Conservation (phyloP, 2,113 vertebrate species). For the Ia io region DNA sequence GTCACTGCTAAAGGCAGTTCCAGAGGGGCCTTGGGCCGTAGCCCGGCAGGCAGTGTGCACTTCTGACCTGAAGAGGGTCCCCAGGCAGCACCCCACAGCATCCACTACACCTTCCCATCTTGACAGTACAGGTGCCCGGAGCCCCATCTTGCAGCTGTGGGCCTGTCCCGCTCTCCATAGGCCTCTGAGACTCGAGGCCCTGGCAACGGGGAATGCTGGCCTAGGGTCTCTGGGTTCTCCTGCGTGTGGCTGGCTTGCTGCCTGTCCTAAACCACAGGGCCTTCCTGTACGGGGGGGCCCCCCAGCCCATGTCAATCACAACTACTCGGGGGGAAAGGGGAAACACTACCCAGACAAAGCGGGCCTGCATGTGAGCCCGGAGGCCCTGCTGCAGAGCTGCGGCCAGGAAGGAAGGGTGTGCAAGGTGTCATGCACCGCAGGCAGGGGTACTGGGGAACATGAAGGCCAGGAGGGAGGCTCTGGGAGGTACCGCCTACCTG, state of each 20-base stretch:
- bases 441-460: neutral
- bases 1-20: neutral
- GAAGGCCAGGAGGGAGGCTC: neutral
- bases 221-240: neutral
- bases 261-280: neutral
- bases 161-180: neutral
- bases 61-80: neutral
- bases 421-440: too few species aligned
- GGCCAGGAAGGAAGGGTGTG: neutral
- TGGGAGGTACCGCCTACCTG: too few species aligned
- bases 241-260: neutral
- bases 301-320: neutral
- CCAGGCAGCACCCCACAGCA: neutral
- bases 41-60: neutral
- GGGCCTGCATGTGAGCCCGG: neutral
- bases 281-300: neutral
- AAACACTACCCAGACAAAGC: neutral
- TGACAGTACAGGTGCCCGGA: neutral
- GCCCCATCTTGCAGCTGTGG: neutral
- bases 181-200: neutral
- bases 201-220: neutral
- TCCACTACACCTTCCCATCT: neutral
- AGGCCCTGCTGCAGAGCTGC: neutral
- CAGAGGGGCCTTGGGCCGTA: neutral
- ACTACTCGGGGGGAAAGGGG: rapidly evolving